phyloP scores from a whole-genome alignment of 2,113 vertebrate genomes.

The Microcebus griseorufus region DNA sequence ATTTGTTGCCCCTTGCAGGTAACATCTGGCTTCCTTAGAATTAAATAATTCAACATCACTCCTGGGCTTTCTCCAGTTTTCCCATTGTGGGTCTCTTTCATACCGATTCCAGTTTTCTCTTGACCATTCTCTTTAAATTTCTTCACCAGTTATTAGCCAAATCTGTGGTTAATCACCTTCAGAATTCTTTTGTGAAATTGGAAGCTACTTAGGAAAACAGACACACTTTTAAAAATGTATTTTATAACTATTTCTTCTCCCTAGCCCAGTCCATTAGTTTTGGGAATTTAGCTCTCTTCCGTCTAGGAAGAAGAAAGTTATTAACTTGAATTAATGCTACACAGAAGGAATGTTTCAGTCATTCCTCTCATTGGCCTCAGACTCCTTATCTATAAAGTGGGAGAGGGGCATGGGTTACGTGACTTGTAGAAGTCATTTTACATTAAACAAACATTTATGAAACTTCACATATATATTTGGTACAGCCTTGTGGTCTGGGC shows the following conservation, averaged over 20 bases:
- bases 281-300: background rate
- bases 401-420: background rate
- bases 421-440: background rate
- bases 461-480: background rate
- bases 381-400: background rate
- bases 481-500: background rate
- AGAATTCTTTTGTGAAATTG: background rate
- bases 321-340: conserved; percentile 1
- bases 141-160: background rate
- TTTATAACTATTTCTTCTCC: conserved; percentile 10
- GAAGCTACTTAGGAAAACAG: conserved; percentile 33
- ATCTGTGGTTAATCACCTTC: background rate
- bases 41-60: background rate
- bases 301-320: background rate
- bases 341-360: background rate
- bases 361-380: background rate
- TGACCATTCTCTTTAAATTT: background rate
- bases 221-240: background rate
- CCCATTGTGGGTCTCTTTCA: background rate
- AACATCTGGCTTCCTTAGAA: background rate
- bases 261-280: background rate
- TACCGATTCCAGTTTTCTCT: background rate
- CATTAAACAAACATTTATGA: background rate
- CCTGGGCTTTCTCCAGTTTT: background rate
- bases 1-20: background rate